Base-by-base conservation (phyloP, 2,113 vertebrate genomes). In the Equus przewalskii region DNA sequence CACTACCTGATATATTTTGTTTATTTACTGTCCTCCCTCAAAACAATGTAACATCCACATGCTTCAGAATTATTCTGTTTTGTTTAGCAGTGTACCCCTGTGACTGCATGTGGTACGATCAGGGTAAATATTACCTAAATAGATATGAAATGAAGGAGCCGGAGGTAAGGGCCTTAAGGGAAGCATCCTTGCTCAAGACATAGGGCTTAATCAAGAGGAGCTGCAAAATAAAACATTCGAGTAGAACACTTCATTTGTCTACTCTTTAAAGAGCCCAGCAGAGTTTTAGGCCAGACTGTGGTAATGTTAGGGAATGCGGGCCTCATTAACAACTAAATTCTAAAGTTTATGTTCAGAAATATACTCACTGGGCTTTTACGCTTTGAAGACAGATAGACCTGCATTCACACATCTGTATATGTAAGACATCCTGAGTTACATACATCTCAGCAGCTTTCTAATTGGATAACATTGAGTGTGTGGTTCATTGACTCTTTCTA, bases 341-440 rank as follows among this genome's bases (percentile, higher is more conserved):
- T 89, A 58, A 80, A 8, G 18, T 30, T 1, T 75, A 3, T 70
- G 4, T 81, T 95, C 73, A 86, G 60, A 93, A 95, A 41, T 73
- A 41, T 22, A 33, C 14, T 86, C 12, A 28, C 33, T 44, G 44
- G 75, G 1, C 10, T 19, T 91, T 73, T 94, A 65, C 33, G 16
- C 9, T 93, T 70, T 96, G 33, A 93, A 58, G 69, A 49, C 44
- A 72, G 90, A 87, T 58, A 85, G 44, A 49, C 54, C 15, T 85
- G 30, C n/a, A 22, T 62, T 62, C 22, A 75, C 16, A 84, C 22
- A 11, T 22, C 24, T 26, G 69, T 56, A 12, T 56, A 0, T 78
- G 76, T 56, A 56, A 7, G 7, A 56, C 72, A 28, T 26, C 24
- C 72, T 46, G 41, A 49, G 44, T 75, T 46, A 75, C 21, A 58